Evolutionary conservation across 2,888 invertebrate species (phyloP), one percentile per base, ranked within the genome.

Genomic region (Zootermopsis nevadensis): DNA sequence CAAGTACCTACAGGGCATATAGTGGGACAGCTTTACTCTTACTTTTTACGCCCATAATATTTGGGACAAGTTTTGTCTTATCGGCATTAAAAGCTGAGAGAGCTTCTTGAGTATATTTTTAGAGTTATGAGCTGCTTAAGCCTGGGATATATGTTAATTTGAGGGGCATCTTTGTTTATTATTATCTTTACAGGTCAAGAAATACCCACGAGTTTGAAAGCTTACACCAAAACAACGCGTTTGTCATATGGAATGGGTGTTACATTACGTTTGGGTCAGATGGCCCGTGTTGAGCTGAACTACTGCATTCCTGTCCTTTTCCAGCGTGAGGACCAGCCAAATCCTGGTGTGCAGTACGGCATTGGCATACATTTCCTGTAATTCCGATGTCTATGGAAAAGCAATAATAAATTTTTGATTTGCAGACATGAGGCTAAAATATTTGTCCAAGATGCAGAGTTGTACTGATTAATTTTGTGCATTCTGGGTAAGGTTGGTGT

Each of bases 261-360:
- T 81, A 96, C 96, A 24, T 91, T 98, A 88, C 93, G 95, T 85
- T 90, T 99, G 83, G 97, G 94, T 86, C 92, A 96, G 86, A 91
- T 94, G 85, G 98, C 98, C n/a, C 92, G 98, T 83, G 92, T 99
- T 82, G 99, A 99, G 91, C 92, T 99, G 82, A 99, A 99, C 92
- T 98, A 99, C 91, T 96, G 96, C 89, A 90, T 96, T 87, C 99
- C 99, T 69, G 87, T 96, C 82, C 90, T 91, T 77, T 93, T 92
- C 85, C 91, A 92, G 86, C 89, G 91, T 84, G 93, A 92, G 24
- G 97, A 98, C 90, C 91, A 89, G 86, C 86, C 92, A 82, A 90
- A 92, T 81, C 92, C 93, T 85, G 96, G 96, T 72, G 92, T 97
- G 87, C 97, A 97, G 90, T 94, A 97, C 88, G 97, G 97, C 55